These are phyloP conservation scores for Spinus pinus DNA, from an alignment of 2,797 vertebrate species.

Conservation along the genomic window DNA sequence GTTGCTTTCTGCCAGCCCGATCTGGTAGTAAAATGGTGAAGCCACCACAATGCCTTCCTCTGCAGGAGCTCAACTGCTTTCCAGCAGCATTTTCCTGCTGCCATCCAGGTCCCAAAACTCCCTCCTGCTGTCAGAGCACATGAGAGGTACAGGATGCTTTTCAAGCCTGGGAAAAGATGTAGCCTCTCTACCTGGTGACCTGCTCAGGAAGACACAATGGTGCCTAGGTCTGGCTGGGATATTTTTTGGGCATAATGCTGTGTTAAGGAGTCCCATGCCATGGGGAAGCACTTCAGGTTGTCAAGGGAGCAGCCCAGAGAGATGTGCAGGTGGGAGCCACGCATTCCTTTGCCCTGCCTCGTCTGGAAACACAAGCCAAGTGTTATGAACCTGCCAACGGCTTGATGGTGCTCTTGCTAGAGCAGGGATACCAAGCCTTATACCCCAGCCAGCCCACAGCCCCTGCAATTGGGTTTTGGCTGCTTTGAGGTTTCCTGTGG, in stretches of 20 bases:
- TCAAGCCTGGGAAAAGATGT: neutral
- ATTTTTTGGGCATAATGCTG: neutral
- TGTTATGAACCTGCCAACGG: rapidly evolving
- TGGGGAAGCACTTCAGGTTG: neutral
- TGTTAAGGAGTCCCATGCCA: neutral
- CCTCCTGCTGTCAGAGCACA: rapidly evolving
- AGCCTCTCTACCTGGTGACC: neutral
- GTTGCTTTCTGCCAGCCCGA: neutral
- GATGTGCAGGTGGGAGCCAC: rapidly evolving
- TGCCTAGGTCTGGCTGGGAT: neutral
- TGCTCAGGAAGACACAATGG: neutral
- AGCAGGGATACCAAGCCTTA: neutral
- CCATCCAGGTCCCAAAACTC: neutral
- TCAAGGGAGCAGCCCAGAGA: rapidly evolving
- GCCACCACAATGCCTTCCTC: neutral
- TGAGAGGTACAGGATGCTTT: neutral
- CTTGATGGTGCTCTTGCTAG: neutral
- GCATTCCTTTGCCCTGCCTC: rapidly evolving
- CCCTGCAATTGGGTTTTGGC: neutral
- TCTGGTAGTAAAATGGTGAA: neutral
- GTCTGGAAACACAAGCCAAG: neutral
- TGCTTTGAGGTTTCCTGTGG: neutral
- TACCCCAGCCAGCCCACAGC: neutral
- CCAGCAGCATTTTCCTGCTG: neutral
- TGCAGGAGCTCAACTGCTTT: neutral